phyloP scores from a whole-genome alignment of 23 tunicate species.

The Oikopleura dioica region DNA sequence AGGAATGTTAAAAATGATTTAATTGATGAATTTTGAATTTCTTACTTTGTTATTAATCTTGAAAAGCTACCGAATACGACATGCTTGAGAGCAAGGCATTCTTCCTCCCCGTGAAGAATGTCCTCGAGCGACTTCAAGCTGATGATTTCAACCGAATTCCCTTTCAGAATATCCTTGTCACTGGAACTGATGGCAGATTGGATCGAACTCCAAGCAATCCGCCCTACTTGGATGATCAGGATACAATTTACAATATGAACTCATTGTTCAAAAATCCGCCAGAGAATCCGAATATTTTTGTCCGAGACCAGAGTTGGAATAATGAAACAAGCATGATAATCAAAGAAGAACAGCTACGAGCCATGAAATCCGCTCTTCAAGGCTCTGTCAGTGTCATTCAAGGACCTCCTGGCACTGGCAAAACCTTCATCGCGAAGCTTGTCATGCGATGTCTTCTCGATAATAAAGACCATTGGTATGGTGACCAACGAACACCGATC shows the following conservation, averaged over 20 bases:
- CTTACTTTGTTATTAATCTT: too few species aligned
- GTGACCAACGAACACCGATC: slow-evolving; percentile 15
- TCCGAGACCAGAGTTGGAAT: not conserved
- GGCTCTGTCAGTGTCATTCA: slow-evolving; percentile 15
- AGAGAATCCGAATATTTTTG: too few species aligned
- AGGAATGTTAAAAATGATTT: too few species aligned
- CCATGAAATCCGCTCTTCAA: not conserved
- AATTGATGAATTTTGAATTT: too few species aligned
- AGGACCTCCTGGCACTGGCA: slow-evolving; percentile 96
- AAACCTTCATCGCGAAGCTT: slow-evolving; percentile 35
- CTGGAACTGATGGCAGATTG: not conserved
- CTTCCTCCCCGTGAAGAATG: slow-evolving; percentile 73
- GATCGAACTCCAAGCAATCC: too few species aligned
- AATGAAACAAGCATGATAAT: not conserved
- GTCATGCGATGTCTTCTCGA: slow-evolving; percentile 32
- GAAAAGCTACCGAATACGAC: too few species aligned
- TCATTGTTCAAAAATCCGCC: too few species aligned
- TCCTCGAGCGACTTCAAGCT: not conserved
- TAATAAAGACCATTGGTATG: slow-evolving; percentile 15
- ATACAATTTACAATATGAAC: too few species aligned
- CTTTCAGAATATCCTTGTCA: not conserved
- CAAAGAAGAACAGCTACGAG: not conserved
- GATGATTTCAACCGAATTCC: not conserved
- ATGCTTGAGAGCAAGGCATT: slow-evolving; percentile 89
- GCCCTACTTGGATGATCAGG: slow-evolving; percentile 23